A percentile compares a stretch with the other conserved stretches of the same genome.
These are phyloP conservation scores for Agrilus planipennis DNA, from an alignment of 1,140 invertebrate species.

Conservation along the genomic window DNA sequence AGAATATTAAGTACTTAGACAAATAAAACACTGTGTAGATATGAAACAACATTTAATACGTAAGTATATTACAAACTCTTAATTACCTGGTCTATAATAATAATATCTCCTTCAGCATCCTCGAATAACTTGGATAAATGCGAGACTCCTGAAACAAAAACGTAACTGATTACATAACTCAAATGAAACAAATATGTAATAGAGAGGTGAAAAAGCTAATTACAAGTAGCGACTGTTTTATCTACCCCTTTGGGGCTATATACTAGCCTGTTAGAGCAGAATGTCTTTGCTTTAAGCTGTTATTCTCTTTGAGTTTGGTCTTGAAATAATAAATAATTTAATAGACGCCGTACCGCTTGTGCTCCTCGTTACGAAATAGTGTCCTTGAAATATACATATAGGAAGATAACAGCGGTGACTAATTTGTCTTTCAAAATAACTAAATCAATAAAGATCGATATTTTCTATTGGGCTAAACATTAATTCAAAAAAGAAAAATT, in stretches of 20 bases:
- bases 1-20: background rate
- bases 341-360: too few species aligned
- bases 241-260: too few species aligned
- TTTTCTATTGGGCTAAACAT: too few species aligned
- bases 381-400: too few species aligned
- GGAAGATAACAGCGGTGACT: too few species aligned
- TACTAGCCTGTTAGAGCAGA: background rate
- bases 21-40: constrained; percentile 6
- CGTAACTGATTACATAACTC: too few species aligned
- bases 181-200: constrained; percentile 9
- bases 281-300: background rate
- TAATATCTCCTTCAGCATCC: constrained; percentile 36
- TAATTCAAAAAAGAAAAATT: too few species aligned
- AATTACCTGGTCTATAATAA: constrained; percentile 47
- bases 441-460: too few species aligned
- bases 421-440: too few species aligned
- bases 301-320: background rate
- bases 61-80: too few species aligned
- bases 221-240: background rate
- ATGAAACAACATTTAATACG: too few species aligned
- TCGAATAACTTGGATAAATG: constrained; percentile 40
- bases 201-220: constrained; percentile 1
- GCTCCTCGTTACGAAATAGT: too few species aligned
- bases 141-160: constrained; percentile 40
- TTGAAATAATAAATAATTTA: constrained; percentile 5